Evolutionary conservation across 2,888 invertebrate species (phyloP).

Genomic region (Nephrotoma guestfalica): DNA sequence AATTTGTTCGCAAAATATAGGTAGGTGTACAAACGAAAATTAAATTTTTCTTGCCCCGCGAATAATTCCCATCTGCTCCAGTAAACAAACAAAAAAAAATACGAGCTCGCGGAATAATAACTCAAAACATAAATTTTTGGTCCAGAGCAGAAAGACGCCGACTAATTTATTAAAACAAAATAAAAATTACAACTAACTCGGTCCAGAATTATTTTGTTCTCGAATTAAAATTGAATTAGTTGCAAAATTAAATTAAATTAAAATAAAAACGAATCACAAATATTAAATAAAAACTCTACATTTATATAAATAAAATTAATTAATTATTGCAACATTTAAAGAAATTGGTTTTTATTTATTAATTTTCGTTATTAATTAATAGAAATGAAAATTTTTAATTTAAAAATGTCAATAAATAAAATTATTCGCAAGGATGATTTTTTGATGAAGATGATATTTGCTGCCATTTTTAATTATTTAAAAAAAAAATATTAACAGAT

Average conservation of each 20-base stretch:
- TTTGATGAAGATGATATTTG: background rate
- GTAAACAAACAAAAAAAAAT: background rate
- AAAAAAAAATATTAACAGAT: background rate
- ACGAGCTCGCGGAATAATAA: background rate
- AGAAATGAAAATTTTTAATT: background rate
- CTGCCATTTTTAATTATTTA: background rate
- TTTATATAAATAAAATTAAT: background rate
- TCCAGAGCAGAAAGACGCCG: background rate
- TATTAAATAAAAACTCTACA: background rate
- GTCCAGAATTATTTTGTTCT: background rate
- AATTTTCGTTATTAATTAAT: background rate
- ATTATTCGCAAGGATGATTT: background rate
- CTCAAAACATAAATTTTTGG: background rate
- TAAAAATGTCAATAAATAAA: background rate
- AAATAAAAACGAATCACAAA: background rate
- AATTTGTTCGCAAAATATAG: background rate
- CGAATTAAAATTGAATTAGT: background rate
- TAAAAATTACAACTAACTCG: background rate
- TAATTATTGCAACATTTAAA: background rate
- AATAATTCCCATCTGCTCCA: background rate
- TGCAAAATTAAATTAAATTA: background rate
- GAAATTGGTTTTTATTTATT: background rate
- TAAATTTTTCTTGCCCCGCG: background rate
- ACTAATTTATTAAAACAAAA: no score
- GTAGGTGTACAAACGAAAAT: background rate